Percentiles rank a stretch among this genome's conserved stretches.
Conservation (phyloP, 2,888 invertebrate species). For the Norana najaformis region DNA sequence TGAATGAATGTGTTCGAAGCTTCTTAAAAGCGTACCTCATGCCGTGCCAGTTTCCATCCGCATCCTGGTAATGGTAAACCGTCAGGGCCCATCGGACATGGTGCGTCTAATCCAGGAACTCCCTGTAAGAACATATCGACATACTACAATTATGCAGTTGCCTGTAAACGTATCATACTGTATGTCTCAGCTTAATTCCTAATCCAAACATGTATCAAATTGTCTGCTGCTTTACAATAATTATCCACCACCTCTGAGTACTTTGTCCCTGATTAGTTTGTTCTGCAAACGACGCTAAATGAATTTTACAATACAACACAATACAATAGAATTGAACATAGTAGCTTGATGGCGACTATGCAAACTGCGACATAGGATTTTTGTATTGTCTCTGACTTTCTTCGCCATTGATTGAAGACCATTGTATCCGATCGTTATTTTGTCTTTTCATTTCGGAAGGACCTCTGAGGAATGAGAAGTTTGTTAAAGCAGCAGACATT, state of each 20-base stretch:
- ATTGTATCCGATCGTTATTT: neutral
- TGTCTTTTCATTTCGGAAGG: neutral
- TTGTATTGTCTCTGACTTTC: neutral
- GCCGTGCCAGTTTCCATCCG: conserved; percentile 80
- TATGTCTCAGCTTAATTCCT: neutral
- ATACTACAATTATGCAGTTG: neutral
- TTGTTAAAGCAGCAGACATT: too few relatives aligned
- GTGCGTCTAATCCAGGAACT: conserved; percentile 94
- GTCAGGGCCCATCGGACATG: conserved; percentile 94
- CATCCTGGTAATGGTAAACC: conserved; percentile 94
- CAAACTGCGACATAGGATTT: neutral
- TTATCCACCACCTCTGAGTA: too few relatives aligned
- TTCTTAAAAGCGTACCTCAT: conserved; percentile 25
- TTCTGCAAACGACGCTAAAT: too few relatives aligned
- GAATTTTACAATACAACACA: too few relatives aligned
- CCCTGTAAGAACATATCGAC: conserved; percentile 66
- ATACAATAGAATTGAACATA: too few relatives aligned
- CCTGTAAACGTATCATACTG: neutral
- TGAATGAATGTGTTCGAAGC: neutral
- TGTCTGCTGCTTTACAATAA: too few relatives aligned
- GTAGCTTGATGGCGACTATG: too few relatives aligned
- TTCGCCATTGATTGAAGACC: neutral
- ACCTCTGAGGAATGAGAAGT: neutral
- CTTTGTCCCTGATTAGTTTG: too few relatives aligned
- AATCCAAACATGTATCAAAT: neutral